Base-by-base conservation (phyloP, 2,797 vertebrate species). In the Brachymystax lenok region DNA sequence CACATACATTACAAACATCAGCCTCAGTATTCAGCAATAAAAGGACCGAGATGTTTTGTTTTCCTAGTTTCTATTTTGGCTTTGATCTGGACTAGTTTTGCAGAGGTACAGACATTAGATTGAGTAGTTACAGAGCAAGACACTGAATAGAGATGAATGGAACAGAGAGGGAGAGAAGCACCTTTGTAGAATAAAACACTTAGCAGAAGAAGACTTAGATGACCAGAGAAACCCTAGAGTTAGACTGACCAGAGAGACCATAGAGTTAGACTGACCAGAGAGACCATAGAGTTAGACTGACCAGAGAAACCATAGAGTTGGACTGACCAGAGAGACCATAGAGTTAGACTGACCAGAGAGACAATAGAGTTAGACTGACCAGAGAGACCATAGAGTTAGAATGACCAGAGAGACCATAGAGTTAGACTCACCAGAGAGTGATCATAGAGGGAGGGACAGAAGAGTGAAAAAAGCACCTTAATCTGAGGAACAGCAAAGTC, bases 401-500 rank as follows among this genome's bases (percentile, higher is more conserved):
- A 2, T 46, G 40, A 46, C 40, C 40, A 46, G 40, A 12, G 40
- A 46, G 8, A 46, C 8, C 52, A 66, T 3, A 66, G 21, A 27
- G 71, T 63, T 30, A 51, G n/a, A 83, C 40, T 54, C 71, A 79
- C 6, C 24, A 73, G 51, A 73, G 27, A 61, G n/a, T 71, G 30
- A 71, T 33, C 4, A 35, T 1, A 35, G 33, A 35, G 33, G 30
- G 69, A 79, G 79, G 84, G 76, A n/a, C 79, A 69, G 67, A 40
- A 87, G 71, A 75, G 74, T 84, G 82, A 78, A 81, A 86, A 79
- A 63, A 90, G 88, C 92, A 93, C 93, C 93, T 95, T 95, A 74
- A 94, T 94, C 80, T 94, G 91, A 86, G 93, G 93, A 76, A 93
- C 85, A 83, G 90, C 91, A 91, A 94, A 94, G 85, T 90, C 89